Base-by-base conservation (phyloP, 2,888 invertebrate genomes). In the Ophioninae sp. region DNA sequence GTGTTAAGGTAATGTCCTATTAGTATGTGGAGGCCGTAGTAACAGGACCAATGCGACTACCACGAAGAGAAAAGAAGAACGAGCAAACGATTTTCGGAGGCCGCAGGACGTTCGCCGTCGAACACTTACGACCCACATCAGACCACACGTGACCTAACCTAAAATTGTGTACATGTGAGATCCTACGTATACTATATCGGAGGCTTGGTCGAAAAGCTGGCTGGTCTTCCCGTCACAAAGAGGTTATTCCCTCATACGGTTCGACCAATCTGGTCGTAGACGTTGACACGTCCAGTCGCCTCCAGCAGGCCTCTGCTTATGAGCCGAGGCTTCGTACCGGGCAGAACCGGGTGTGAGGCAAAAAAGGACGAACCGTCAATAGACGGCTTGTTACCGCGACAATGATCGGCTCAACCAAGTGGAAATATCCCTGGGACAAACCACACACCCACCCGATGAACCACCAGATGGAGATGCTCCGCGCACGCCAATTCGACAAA, bases 1-100 rank as follows among this genome's bases (percentile, higher is more conserved):
- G 91, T 89, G 92, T 92, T 92, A 91, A 92, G 91, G 92, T 92
- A 92, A 92, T 91, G 91, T 88, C 91, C 91, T 91, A 92, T 92
- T 92, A 92, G 92, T 92, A 92, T 92, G 92, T 91, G 92, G 90
- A 85, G 84, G 89, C 88, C 89, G 91, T 92, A 88, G 89, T 87
- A 90, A 88, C 89, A 86, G 85, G 85, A 87, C 89, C 87, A 88
- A 88, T 89, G 90, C 89, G 88, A 89, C 87, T 87, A 87, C 89
- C 72, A 88, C 87, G 87, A 88, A 87, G 21, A 59, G 57, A 50
- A 44, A 64, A 41, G 65, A 75, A 74, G 65, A 65, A 87, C 89
- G 88, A 89, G 87, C 87, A 86, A 80, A 80, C 86, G 85, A 85
- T 85, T 83, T 83, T 83, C 86, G 82, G 83, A 79, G 73, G 79